A percentile compares a stretch with the other conserved stretches of the same genome.
Evolutionary conservation across 2,113 vertebrate genomes (phyloP).

Genomic region (Cisticola juncidis): DNA sequence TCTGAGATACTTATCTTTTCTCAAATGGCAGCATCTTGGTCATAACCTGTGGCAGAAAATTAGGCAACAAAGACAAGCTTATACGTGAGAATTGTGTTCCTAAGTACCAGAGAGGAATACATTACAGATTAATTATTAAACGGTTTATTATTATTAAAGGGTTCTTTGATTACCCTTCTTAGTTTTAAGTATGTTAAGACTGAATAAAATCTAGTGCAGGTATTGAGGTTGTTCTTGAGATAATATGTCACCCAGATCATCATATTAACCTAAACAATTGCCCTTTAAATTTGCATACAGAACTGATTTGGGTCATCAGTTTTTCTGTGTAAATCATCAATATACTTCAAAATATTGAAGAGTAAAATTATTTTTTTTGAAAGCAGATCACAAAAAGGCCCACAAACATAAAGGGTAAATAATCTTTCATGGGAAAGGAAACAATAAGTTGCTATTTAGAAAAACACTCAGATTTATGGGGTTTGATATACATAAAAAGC

Average conservation of each 20-base stretch:
- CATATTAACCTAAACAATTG: not conserved
- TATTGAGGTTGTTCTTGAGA: not conserved
- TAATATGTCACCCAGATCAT: not conserved
- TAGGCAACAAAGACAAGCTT: not conserved
- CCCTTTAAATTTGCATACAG: not conserved
- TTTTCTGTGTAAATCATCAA: not conserved
- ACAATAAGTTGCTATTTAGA: not conserved
- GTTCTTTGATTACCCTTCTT: not conserved
- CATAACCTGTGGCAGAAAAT: not conserved
- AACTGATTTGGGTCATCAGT: not conserved
- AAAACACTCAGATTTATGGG: accelerated
- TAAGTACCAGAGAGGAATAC: not conserved
- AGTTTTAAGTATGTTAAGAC: not conserved
- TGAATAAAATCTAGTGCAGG: not conserved
- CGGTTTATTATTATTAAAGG: no score
- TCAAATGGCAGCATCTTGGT: not conserved
- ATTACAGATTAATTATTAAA: not conserved
- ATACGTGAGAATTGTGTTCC: not conserved
- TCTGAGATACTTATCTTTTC: not conserved
- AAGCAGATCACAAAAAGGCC: not conserved
- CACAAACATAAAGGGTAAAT: not conserved
- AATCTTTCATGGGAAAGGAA: not conserved
- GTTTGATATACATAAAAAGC: not conserved
- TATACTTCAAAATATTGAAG: not conserved
- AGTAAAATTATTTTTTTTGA: not conserved